A percentile compares a stretch with the other conserved stretches of the same genome.
Evolutionary conservation across 2,888 invertebrate species (phyloP).

Genomic region (Eupithecia abbreviata): DNA sequence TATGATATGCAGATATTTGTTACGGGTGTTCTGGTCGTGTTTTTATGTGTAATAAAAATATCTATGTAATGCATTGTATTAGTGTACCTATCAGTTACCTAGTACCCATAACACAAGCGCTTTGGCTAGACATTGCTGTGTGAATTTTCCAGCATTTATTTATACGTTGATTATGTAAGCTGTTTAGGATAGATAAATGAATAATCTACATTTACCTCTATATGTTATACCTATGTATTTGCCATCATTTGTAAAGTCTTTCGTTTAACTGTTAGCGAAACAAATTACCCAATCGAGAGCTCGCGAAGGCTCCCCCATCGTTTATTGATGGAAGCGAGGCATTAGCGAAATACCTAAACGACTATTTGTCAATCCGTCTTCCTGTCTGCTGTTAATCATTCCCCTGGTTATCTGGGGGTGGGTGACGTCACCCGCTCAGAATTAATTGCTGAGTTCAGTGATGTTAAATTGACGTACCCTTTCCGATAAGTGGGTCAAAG

Average conservation of each 20-base stretch:
- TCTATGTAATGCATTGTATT: too few species aligned
- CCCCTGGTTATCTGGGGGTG: slow-evolving; percentile 65
- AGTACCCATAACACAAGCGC: too few species aligned
- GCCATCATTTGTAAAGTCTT: not conserved
- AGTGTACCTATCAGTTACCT: too few species aligned
- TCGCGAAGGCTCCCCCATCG: slow-evolving; percentile 57
- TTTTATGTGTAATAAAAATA: too few species aligned
- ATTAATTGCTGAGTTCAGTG: slow-evolving; percentile 80
- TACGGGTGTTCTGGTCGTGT: too few species aligned
- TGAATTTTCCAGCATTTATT: too few species aligned
- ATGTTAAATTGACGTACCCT: slow-evolving; percentile 64
- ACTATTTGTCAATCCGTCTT: slow-evolving; percentile 84
- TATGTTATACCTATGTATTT: not conserved
- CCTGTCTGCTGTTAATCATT: slow-evolving; percentile 82
- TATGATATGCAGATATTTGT: too few species aligned
- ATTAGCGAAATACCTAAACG: slow-evolving; percentile 82
- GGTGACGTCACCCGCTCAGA: slow-evolving; percentile 74
- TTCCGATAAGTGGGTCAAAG: slow-evolving; percentile 21
- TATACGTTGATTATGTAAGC: not conserved
- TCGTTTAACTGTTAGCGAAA: slow-evolving; percentile 23
- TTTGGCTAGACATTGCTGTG: too few species aligned
- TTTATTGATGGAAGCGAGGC: slow-evolving; percentile 77
- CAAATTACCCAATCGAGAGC: slow-evolving; percentile 41
- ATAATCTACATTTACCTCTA: not conserved
- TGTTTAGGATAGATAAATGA: not conserved